Percentiles rank a stretch among this genome's conserved stretches.
phyloP scores from a whole-genome alignment of 2,888 invertebrate genomes.

The Tenthredo notha region DNA sequence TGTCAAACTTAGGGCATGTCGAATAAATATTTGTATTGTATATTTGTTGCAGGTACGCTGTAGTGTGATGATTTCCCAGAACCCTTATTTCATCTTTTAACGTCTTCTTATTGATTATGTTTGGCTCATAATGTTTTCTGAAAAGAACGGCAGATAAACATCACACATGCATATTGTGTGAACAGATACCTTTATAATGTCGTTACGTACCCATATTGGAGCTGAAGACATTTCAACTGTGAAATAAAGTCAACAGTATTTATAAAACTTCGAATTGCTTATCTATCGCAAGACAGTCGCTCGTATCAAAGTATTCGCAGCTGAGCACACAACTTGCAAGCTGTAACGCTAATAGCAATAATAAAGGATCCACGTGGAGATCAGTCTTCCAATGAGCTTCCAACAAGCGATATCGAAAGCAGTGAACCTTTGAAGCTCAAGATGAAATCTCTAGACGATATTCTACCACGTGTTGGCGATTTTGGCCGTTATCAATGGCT shows the following conservation, averaged over 20 bases:
- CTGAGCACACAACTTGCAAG: background rate
- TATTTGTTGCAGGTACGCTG: background rate
- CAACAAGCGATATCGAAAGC: background rate
- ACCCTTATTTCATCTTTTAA: background rate
- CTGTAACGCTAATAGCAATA: background rate
- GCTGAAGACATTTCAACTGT: background rate
- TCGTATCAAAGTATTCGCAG: background rate
- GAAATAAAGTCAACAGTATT: background rate
- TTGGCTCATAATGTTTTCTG: background rate
- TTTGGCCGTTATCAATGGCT: slow-evolving; percentile 79
- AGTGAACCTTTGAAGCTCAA: slow-evolving; percentile 59
- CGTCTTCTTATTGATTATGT: background rate
- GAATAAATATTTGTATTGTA: background rate
- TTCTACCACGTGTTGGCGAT: slow-evolving; percentile 79
- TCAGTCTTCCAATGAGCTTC: background rate
- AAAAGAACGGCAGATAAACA: background rate
- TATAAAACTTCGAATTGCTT: background rate
- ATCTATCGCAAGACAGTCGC: background rate
- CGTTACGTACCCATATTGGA: background rate
- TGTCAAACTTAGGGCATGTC: background rate
- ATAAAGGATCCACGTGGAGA: background rate
- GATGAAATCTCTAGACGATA: slow-evolving; percentile 78
- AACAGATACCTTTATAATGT: background rate
- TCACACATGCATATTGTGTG: background rate
- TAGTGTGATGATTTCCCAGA: background rate